phyloP scores from a whole-genome alignment of 1,140 invertebrate genomes.

The Drosophila leontia region DNA sequence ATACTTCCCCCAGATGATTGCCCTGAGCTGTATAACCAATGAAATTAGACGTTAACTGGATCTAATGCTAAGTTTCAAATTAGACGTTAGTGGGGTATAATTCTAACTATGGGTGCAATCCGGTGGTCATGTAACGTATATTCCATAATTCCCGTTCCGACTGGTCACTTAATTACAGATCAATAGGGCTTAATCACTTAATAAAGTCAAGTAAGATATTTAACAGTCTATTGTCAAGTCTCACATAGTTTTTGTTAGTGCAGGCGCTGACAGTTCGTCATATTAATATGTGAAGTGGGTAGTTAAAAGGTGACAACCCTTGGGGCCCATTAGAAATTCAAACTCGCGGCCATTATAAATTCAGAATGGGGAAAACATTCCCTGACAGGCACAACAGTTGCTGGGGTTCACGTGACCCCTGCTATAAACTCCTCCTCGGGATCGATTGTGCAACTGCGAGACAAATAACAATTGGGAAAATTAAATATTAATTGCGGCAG shows the following conservation, averaged over 20 bases:
- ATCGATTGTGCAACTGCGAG: conserved; percentile 43
- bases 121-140: conserved; percentile 7
- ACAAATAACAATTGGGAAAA: conserved; percentile 40
- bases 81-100: conserved; percentile 22
- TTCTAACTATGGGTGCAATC: not conserved
- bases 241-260: not conserved
- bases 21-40: conserved; percentile 25
- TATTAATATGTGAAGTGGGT: conserved; percentile 3
- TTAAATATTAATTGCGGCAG: conserved; percentile 62
- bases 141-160: conserved; percentile 4
- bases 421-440: conserved; percentile 3
- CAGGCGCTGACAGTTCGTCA: conserved; percentile 2
- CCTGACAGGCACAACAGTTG: conserved; percentile 48
- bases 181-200: conserved; percentile 53
- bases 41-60: conserved; percentile 29
- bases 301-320: conserved; percentile 17
- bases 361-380: conserved; percentile 32
- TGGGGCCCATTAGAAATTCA: conserved; percentile 28
- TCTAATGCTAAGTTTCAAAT: conserved; percentile 22
- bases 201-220: conserved; percentile 42
- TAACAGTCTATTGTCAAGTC: conserved; percentile 3
- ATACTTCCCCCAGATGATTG: conserved; percentile 19
- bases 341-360: conserved; percentile 30
- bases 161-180: conserved; percentile 33
- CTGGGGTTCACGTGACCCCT: conserved; percentile 47